Conservation (phyloP, 2,113 vertebrate genomes). For the Microtus pennsylvanicus region DNA sequence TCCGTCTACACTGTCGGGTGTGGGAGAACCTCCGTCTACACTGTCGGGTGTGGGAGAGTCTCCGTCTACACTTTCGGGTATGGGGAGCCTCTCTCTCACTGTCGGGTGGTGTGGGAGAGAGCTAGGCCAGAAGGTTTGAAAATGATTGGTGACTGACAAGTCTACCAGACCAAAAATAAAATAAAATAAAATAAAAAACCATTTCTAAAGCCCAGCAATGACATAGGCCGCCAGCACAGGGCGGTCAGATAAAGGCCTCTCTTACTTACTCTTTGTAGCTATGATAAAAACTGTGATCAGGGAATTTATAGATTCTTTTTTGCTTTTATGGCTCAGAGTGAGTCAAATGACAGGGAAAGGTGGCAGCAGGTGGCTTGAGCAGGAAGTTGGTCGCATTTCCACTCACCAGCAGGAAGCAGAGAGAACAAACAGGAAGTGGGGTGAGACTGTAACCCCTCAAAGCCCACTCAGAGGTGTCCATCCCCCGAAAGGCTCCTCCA, state of each 20-base stretch:
- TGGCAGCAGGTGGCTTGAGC: background rate
- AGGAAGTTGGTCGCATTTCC: background rate
- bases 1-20: background rate
- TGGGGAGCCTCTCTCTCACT: background rate
- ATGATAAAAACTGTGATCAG: background rate
- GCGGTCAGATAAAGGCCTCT: background rate
- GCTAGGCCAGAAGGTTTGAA: background rate
- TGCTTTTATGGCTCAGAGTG: background rate
- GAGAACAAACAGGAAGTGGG: background rate
- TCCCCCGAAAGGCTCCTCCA: background rate
- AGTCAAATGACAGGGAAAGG: background rate
- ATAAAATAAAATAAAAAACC: too few species aligned
- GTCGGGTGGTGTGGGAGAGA: background rate
- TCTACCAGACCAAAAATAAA: too few species aligned
- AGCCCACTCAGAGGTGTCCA: background rate
- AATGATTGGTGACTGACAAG: background rate
- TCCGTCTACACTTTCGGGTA: background rate
- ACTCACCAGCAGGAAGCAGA: background rate
- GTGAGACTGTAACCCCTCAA: background rate
- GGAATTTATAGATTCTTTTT: background rate
- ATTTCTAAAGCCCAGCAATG: background rate
- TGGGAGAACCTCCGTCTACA: background rate
- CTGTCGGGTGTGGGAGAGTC: background rate
- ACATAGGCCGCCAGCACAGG: rapidly evolving
- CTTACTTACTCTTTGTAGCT: background rate